Evolutionary conservation across 2,888 invertebrate species (phyloP), one percentile per base, ranked within the genome.

Genomic region (Agonopterix alstromeriana): DNA sequence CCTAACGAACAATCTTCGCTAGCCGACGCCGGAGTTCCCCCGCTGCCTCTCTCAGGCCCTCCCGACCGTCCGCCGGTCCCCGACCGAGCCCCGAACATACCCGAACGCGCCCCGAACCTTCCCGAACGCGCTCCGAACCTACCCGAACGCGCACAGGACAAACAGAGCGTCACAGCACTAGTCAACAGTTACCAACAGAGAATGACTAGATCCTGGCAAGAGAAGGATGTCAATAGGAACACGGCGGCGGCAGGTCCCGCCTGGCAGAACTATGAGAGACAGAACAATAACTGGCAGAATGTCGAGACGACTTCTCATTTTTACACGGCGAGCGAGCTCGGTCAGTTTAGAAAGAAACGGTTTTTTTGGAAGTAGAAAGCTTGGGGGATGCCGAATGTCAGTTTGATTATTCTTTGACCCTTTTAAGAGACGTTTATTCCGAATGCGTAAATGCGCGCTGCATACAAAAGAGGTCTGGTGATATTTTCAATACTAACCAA

Each of bases 111-210:
- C 35, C 49, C 55, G 11, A 60, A 50, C 44, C 48, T 56, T 14
- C 49, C 56, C 12, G 57, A 58, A 47, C 17, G 46, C 8, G 38
- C 45, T 8, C 46, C 53, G 35, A n/a, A 43, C 5, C 7, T 50
- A 36, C 51, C 63, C 41, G 57, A 61, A 12, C 55, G 58, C 40
- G 43, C 36, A 14, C 36, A 46, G 11, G 50, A 48, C 36, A 75
- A 81, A 52, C 77, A 80, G 47, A 83, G 83, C 0, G 88, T 87
- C 0, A 80, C 82, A 0, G 77, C 85, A 0, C 57, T 88, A 4
- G 87, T 88, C 10, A 86, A 80, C 61, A 84, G 80, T 57, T 88
- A 83, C 61, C 87, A 87, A 56, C 84, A 86, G 53, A 58, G 80
- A 12, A 78, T 82, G 74, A 59, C 65, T 2, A 67, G 73, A 35